Evolutionary conservation across 2,113 vertebrate genomes (phyloP), one percentile per base, ranked within the genome.

Genomic region (Catharus bicknelli): DNA sequence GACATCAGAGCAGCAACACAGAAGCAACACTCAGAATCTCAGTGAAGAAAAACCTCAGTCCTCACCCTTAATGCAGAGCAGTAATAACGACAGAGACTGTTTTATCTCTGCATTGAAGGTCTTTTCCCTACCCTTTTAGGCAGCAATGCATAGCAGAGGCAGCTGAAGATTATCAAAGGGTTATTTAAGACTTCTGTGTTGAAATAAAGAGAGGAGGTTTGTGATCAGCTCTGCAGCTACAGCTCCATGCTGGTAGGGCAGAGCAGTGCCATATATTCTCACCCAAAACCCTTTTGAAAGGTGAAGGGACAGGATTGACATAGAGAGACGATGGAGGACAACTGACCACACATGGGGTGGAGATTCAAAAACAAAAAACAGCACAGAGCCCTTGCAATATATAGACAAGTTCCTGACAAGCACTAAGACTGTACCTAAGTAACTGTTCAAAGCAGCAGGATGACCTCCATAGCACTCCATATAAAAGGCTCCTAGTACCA

Each of bases 281-380:
- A 78, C 16, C 7, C 26, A 63, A 82, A 90, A 59, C 11, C 20
- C 23, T 36, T 53, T 0, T 2, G 45, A 66, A 66, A 59, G 16
- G 23, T 15, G 16, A 32, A 51, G 23, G 6, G 19, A 47, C 0
- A 0, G 54, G 40, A 54, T 3, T 53, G 25, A 40, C 13, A 47
- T 3, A 5, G n/a, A 74, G 11, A 27, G 61, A 75, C 0, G 0
- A 30, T 9, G 14, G n/a, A 54, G 25, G 19, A 61, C 40, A 75
- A 34, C 16, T 25, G 29, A 47, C 16, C 23, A 47, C 16, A 7
- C n/a, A 30, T 1, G 47, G 54, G 17, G 30, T 34, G 27, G 12
- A 69, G 55, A 51, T 2, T 18, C 19, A 43, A 8, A 50, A 73
- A 54, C 20, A 22, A 42, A 63, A 63, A 29, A 10, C 25, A 69